These are phyloP conservation scores for Neoniphon sammara DNA, from an alignment of 2,797 vertebrate genomes.

Conservation along the genomic window DNA sequence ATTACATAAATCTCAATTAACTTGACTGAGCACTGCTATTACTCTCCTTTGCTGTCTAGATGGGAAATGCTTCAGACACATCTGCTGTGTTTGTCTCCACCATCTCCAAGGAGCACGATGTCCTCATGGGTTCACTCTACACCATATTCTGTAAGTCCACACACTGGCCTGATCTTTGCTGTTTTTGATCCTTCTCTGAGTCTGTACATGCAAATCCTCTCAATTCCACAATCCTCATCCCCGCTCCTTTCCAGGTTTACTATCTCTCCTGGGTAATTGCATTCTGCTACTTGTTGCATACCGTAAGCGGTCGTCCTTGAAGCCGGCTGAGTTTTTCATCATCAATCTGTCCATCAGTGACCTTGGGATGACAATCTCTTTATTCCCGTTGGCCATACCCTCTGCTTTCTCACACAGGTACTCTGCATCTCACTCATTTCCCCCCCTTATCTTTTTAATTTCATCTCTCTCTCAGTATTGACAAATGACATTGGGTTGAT, in stretches of 20 bases:
- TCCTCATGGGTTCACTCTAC: slow-evolving; percentile 87
- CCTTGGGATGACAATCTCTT: slow-evolving; percentile 88
- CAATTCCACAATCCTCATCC: not conserved
- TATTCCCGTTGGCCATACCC: slow-evolving; percentile 88
- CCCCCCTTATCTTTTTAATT: not conserved
- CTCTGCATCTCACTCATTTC: not conserved
- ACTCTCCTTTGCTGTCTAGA: slow-evolving; percentile 71
- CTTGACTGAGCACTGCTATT: not conserved
- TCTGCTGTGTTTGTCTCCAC: slow-evolving; percentile 82
- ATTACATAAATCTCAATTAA: not conserved
- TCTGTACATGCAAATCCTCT: not conserved
- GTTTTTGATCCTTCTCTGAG: not conserved
- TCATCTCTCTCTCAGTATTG: not conserved
- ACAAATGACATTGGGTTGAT: not conserved
- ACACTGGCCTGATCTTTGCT: not conserved
- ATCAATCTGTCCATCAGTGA: slow-evolving; percentile 90
- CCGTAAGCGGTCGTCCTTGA: slow-evolving; percentile 86
- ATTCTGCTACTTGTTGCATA: slow-evolving; percentile 87
- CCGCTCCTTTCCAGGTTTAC: slow-evolving; percentile 75
- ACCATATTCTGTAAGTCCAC: slow-evolving; percentile 84
- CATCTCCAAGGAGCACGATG: slow-evolving; percentile 84
- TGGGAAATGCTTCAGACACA: slow-evolving; percentile 85
- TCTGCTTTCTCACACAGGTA: slow-evolving; percentile 89
- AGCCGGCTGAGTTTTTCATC: slow-evolving; percentile 91
- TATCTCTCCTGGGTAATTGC: slow-evolving; percentile 84